Base-by-base conservation (phyloP, 64 coral and sea anemone species). In the Pocillopora verrucosa region DNA sequence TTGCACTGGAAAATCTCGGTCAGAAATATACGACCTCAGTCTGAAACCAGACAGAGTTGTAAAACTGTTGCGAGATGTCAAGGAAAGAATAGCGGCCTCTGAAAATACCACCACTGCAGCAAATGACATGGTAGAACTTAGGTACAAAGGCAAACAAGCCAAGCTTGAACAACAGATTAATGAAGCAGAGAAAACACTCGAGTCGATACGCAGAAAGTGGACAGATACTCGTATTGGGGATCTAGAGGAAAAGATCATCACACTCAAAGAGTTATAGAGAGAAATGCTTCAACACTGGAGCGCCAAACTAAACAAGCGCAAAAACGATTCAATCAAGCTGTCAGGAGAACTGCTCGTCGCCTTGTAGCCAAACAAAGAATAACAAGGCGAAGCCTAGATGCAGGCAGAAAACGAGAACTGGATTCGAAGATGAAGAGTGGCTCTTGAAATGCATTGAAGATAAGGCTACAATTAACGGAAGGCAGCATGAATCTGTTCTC, bases 401-500 rank as follows among this genome's bases (percentile, higher is more conserved):
- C 74, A 11, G 78, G 88, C n/a, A 51, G 64, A 73, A 78, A 78
- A 73, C 74, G 73, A 81, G 37, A 61, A 34, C 75, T 90, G 25
- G 89, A 82, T 56, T 78, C 75, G 77, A 80, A 59, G 68, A 87
- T 82, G 68, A 90, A 61, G 89, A 90, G 16, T 90, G 79, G 77
- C 26, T 82, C 17, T 38, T 75, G 41, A 83, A 90, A 20, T 80
- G 77, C 63, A 90, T 83, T 61, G 90, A 91, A 22, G 82, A 91
- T 14, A 91, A 85, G 36, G 26, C 82, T 0, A 91, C 81, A 4
- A 76, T 86, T 91, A 80, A 91, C 62, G 90, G 82, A 38, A 86
- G 81, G 77, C 36, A 59, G 90, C 90, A 91, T 85, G 74, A 91
- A 61, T 68, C 90, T 51, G 89, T 91, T 64, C 78, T 91, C 30